Evolutionary conservation across 2,888 invertebrate species (phyloP).

Genomic region (Xylophagus ater): DNA sequence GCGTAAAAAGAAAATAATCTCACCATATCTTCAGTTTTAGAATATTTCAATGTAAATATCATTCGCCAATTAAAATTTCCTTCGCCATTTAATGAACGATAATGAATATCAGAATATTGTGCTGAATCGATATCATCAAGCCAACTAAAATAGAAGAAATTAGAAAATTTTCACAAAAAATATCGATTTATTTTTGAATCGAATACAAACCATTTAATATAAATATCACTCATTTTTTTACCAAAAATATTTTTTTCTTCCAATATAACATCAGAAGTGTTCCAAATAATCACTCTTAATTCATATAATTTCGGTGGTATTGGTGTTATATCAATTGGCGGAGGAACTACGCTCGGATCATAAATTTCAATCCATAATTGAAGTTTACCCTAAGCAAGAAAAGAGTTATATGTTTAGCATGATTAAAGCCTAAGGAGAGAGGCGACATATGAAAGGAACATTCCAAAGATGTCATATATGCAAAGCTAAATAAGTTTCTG

Average conservation of each 20-base stretch:
- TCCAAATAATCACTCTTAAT: slow-evolving; percentile 56
- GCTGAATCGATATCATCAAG: slow-evolving; percentile 51
- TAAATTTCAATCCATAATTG: slow-evolving; percentile 89
- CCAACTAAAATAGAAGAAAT: slow-evolving; percentile 46
- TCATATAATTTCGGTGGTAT: slow-evolving; percentile 56
- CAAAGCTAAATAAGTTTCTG: no score
- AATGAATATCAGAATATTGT: slow-evolving; percentile 77
- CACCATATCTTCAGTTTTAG: slow-evolving; percentile 62
- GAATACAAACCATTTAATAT: slow-evolving; percentile 53
- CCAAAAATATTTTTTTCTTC: slow-evolving; percentile 61
- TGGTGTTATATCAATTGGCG: slow-evolving; percentile 66
- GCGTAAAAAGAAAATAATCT: no score
- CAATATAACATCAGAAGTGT: slow-evolving; percentile 50
- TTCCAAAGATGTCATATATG: no score
- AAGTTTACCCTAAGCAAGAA: slow-evolving; percentile 60
- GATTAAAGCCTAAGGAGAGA: no score
- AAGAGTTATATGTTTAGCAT: no score
- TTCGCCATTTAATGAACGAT: slow-evolving; percentile 64
- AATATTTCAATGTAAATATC: slow-evolving; percentile 67
- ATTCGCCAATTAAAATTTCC: slow-evolving; percentile 88
- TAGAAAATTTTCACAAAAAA: not conserved
- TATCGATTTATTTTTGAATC: not conserved
- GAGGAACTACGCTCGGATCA: slow-evolving; percentile 51
- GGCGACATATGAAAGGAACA: no score
- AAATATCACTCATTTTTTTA: slow-evolving; percentile 67